Conservation (phyloP, 2,113 vertebrate genomes). For the Nannospalax galili region DNA sequence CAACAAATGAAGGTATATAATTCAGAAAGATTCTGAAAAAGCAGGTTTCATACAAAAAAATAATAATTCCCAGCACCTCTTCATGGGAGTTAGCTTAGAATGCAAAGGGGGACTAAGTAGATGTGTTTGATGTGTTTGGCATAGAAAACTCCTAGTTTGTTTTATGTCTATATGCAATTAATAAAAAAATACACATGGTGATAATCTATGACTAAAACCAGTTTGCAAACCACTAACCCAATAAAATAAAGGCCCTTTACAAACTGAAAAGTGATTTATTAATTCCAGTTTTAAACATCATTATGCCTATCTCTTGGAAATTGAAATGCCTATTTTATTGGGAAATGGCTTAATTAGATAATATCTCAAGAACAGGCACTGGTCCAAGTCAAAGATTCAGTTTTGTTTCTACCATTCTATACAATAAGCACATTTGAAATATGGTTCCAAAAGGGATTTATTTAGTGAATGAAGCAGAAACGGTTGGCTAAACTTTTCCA, state of each 20-base stretch:
- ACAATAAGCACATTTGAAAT: constrained; percentile 51
- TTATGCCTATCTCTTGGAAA: constrained; percentile 33
- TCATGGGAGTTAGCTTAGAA: neutral
- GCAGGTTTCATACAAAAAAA: neutral
- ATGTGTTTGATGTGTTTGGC: neutral
- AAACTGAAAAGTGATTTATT: constrained; percentile 25
- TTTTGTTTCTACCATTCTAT: constrained; percentile 54
- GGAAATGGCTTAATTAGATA: constrained; percentile 70
- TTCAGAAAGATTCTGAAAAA: neutral
- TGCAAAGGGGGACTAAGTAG: neutral
- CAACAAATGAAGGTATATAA: neutral
- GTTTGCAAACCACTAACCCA: neutral
- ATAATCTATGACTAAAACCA: neutral
- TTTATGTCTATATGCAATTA: neutral
- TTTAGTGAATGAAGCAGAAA: neutral
- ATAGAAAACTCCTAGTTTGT: neutral
- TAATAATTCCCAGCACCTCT: too few relatives aligned
- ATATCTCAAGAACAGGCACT: constrained; percentile 56
- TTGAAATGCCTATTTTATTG: constrained; percentile 47
- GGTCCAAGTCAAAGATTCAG: constrained; percentile 59
- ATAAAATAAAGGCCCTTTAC: neutral
- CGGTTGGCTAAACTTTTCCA: constrained; percentile 29
- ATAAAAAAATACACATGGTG: neutral
- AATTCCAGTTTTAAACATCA: neutral
- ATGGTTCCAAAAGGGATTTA: constrained; percentile 26